Evolutionary conservation across 1,140 invertebrate species (phyloP).

Genomic region (Sycophila sp.): DNA sequence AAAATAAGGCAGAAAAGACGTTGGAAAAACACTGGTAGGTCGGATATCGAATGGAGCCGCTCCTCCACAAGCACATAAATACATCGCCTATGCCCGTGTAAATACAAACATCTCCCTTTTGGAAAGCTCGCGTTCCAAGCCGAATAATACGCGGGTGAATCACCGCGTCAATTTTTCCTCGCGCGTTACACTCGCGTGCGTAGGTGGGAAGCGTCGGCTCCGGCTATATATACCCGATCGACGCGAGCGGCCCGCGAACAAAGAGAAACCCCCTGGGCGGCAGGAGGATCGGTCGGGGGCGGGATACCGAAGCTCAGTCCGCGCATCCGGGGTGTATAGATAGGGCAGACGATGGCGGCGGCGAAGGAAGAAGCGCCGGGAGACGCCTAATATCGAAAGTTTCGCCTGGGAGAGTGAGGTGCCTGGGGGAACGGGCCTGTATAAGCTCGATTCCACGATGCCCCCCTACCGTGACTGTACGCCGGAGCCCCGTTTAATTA

Average conservation of each 20-base stretch:
- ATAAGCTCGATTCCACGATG: background rate
- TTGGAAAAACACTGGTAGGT: too few species aligned
- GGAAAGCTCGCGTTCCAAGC: background rate
- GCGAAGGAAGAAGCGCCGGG: background rate
- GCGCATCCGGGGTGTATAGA: conserved; percentile 28
- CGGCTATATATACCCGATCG: conserved; percentile 14
- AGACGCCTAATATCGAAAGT: conserved; percentile 49
- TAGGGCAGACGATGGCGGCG: background rate
- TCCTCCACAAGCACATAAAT: background rate
- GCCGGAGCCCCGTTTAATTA: conserved; percentile 54
- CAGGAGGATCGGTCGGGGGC: background rate
- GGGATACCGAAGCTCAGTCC: conserved; percentile 27
- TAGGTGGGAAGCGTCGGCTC: background rate
- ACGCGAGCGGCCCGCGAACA: conserved; percentile 52
- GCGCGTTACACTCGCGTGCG: background rate
- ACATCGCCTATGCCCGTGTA: background rate
- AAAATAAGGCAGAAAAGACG: too few species aligned
- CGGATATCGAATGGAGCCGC: too few species aligned
- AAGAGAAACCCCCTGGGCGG: conserved; percentile 46
- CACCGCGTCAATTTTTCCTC: background rate
- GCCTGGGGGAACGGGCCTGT: conserved; percentile 28
- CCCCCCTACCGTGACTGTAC: conserved; percentile 34
- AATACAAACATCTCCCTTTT: background rate
- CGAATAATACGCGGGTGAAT: background rate
- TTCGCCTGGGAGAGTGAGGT: background rate